Base-by-base conservation (phyloP, 1,140 invertebrate species). In the Solen grandis region DNA sequence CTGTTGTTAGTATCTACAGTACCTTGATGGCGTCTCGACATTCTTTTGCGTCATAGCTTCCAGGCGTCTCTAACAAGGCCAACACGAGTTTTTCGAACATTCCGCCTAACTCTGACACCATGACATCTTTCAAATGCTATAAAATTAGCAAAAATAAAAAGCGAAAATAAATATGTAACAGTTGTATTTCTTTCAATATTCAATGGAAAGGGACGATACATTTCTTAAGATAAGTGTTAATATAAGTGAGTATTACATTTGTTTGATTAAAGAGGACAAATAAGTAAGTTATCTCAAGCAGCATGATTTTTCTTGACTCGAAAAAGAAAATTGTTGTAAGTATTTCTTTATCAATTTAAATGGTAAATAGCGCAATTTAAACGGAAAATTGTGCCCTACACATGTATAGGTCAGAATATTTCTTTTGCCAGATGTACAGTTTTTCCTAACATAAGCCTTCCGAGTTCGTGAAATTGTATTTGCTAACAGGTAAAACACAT, bases 21-120 rank as follows among this genome's bases (percentile, higher is more conserved):
- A 92, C 90, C 95, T 73, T 98, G 96, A 99, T 98, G 1, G 98
- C 97, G 88, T 96, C 96, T 81, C 96, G 95, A n/a, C 99, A 93
- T 74, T 95, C 94, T 55, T 95, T 95, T 1, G 97, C 97, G 94
- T 99, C 97, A 68, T 82, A 90, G 4, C 85, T 77, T 16, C 73
- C 36, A 0, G 88, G 87, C 1, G 74, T 76, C n/a, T 88, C 86
- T 19, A 89, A 55, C 22, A 89, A 57, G 5, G 83, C 86, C 13
- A 90, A 59, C 13, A 83, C 70, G 3, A 86, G 36, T 33, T 87
- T 81, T 57, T 83, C 75, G 69, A 90, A 89, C 27, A 77, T 59
- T 5, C 88, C 88, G 31, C 83, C 82, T 14, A 90, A 25, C 77
- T 90, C 88, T 14, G 83, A 85, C 55, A 86, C 85, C 33, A 90